These are phyloP conservation scores for Octomys mimax DNA, from an alignment of 2,797 vertebrate species.

Conservation along the genomic window DNA sequence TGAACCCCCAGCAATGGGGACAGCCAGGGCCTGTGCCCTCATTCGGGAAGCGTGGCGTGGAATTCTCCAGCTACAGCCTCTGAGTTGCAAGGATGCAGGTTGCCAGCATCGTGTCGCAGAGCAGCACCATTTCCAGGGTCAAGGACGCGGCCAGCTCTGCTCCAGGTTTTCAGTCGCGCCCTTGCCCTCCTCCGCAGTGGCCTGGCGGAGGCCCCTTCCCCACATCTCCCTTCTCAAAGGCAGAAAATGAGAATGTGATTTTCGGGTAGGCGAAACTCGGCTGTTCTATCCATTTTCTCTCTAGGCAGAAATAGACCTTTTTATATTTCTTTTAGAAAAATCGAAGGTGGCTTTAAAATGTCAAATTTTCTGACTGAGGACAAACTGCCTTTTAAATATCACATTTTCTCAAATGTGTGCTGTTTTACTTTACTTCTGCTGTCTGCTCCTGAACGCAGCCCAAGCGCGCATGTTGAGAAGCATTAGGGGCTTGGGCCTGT, in stretches of 20 bases:
- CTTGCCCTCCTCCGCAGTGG: fast-evolving
- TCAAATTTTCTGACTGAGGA: slow-evolving; percentile 70
- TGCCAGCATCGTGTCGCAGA: neutral
- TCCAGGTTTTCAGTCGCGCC: neutral
- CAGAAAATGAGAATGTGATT: neutral
- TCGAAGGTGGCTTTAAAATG: slow-evolving; percentile 76
- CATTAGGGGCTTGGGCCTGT: neutral
- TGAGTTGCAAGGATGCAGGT: fast-evolving
- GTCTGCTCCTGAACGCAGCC: neutral
- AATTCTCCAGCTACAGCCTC: fast-evolving
- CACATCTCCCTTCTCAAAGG: neutral
- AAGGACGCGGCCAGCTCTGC: neutral
- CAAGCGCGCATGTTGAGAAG: too few relatives aligned
- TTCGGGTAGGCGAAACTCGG: slow-evolving; percentile 9
- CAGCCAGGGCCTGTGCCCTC: fast-evolving
- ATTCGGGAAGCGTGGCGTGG: neutral
- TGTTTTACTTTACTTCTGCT: neutral
- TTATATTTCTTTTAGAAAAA: slow-evolving; percentile 62
- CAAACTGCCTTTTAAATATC: slow-evolving; percentile 68
- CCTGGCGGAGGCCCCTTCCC: neutral
- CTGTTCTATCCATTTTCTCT: neutral
- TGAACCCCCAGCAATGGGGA: neutral
- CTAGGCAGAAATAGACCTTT: slow-evolving; percentile 40
- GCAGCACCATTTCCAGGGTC: fast-evolving
- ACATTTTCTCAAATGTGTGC: neutral